Conservation (phyloP, 2,888 invertebrate species). For the Pollenia amentaria region DNA sequence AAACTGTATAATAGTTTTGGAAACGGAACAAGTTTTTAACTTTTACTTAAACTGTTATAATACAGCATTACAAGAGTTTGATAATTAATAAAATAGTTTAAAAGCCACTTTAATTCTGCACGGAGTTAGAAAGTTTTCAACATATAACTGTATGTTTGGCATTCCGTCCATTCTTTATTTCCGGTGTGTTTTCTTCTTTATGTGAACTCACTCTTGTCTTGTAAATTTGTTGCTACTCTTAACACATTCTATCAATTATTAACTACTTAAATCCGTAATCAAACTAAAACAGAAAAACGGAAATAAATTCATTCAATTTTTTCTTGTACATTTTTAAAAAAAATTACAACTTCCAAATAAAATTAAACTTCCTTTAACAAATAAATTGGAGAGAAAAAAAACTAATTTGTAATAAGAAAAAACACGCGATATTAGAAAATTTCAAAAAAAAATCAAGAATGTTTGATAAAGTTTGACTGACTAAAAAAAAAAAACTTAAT, state of each 20-base stretch:
- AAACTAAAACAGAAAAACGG: constrained; percentile 49
- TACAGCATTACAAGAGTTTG: too few relatives aligned
- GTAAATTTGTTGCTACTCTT: neutral
- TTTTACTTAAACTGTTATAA: too few relatives aligned
- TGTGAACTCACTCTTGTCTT: too few relatives aligned
- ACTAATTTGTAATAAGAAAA: neutral
- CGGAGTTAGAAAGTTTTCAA: too few relatives aligned
- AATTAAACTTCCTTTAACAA: constrained; percentile 63
- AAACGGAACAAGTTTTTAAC: too few relatives aligned
- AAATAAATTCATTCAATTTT: constrained; percentile 67
- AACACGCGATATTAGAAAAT: constrained; percentile 65
- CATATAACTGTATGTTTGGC: too few relatives aligned
- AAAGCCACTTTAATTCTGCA: too few relatives aligned
- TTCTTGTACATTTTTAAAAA: constrained; percentile 1
- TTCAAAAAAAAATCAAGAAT: constrained; percentile 28
- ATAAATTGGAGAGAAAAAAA: constrained; percentile 18
- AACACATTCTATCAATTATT: constrained; percentile 23
- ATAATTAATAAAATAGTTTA: too few relatives aligned
- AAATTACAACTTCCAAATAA: neutral
- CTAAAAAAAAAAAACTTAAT: constrained; percentile 50
- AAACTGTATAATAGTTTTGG: too few relatives aligned
- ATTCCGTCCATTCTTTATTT: too few relatives aligned
- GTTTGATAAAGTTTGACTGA: constrained; percentile 4
- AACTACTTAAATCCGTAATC: constrained; percentile 43
- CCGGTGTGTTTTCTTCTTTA: too few relatives aligned